These are phyloP conservation scores for Microchirus variegatus DNA, from an alignment of 2,797 vertebrate genomes.

Conservation along the genomic window DNA sequence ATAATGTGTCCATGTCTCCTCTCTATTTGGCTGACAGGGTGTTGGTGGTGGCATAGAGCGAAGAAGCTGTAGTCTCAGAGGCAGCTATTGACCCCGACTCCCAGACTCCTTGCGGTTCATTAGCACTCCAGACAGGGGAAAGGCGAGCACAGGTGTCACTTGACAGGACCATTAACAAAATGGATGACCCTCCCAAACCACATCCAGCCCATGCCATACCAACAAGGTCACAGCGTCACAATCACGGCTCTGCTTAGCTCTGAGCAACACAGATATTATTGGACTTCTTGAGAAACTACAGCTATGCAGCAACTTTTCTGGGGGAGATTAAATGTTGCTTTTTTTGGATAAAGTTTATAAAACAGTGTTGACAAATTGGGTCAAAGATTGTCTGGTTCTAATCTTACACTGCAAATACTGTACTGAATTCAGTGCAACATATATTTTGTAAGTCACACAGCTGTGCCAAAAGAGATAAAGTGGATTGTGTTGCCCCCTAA, in stretches of 20 bases:
- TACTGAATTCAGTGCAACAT: constrained; percentile 17
- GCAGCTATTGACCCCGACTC: constrained; percentile 75
- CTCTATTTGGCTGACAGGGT: constrained; percentile 65
- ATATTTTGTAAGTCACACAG: constrained; percentile 30
- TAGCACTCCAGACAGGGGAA: constrained; percentile 84
- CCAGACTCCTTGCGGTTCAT: constrained; percentile 78
- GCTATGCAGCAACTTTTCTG: constrained; percentile 1
- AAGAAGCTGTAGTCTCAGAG: constrained; percentile 53
- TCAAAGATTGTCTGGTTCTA: constrained; percentile 41
- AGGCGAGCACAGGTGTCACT: constrained; percentile 85
- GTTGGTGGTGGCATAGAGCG: constrained; percentile 57
- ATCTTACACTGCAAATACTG: constrained; percentile 3
- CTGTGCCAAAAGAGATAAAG: constrained; percentile 23
- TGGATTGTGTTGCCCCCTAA: constrained; percentile 77
- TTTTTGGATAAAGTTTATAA: constrained; percentile 30
- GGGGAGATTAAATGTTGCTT: constrained; percentile 7
- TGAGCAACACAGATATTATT: constrained; percentile 57
- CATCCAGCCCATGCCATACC: constrained; percentile 70
- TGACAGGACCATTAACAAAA: constrained; percentile 87
- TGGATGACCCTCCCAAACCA: constrained; percentile 80
- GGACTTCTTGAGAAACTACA: constrained; percentile 53
- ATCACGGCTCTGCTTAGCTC: constrained; percentile 56
- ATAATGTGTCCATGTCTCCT: constrained; percentile 56
- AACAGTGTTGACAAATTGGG: constrained; percentile 44
- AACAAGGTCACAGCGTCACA: constrained; percentile 78